Evolutionary conservation across 2,113 vertebrate species (phyloP).

Genomic region (Sterrhoptilus dennistouni): DNA sequence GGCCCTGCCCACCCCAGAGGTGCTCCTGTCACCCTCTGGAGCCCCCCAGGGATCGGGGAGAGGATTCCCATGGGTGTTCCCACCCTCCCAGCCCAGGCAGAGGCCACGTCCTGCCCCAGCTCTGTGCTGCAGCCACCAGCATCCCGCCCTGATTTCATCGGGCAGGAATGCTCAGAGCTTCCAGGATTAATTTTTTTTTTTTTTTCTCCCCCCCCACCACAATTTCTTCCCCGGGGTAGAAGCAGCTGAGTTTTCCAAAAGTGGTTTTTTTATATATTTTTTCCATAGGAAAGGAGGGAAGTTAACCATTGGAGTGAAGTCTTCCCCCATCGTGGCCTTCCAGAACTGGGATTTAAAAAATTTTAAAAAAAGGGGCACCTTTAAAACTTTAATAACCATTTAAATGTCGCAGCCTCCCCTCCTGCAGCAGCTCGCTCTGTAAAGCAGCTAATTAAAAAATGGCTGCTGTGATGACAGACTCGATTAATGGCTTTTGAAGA

Average conservation of each 20-base stretch:
- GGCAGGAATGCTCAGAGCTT: background rate
- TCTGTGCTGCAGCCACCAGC: background rate
- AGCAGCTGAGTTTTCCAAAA: background rate
- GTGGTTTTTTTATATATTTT: background rate
- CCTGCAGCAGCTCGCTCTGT: conserved; percentile 46
- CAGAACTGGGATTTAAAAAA: background rate
- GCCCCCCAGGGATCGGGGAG: rapidly evolving
- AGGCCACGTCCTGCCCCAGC: background rate
- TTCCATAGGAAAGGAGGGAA: background rate
- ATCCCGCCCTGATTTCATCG: background rate
- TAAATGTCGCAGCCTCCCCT: conserved; percentile 46
- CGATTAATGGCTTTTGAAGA: conserved; percentile 81
- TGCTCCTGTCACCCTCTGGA: rapidly evolving
- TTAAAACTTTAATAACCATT: conserved; percentile 38
- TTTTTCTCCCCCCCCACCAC: too few relatives aligned
- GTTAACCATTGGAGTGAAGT: background rate
- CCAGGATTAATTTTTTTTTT: background rate
- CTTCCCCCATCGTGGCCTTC: rapidly evolving
- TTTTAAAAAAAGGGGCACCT: conserved; percentile 35
- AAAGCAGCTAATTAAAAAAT: conserved; percentile 77
- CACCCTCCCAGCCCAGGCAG: background rate
- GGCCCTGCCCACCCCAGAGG: rapidly evolving
- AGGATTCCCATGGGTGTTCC: rapidly evolving
- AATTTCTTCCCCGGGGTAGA: background rate
- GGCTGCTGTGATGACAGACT: conserved; percentile 79